phyloP scores from a whole-genome alignment of 2,113 vertebrate species.

The Sander vitreus region DNA sequence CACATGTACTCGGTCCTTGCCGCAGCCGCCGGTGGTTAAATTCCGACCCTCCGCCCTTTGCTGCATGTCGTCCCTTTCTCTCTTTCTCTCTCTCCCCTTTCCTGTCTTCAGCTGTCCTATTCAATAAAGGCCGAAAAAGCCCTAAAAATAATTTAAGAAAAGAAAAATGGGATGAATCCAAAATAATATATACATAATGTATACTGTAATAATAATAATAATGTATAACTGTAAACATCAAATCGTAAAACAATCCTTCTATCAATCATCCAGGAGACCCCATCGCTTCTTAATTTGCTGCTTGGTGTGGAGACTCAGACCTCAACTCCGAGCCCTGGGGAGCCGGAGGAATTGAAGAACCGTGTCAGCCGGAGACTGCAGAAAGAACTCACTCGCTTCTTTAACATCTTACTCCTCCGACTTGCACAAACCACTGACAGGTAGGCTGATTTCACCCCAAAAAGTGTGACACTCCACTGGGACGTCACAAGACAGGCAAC shows the following conservation, averaged over 20 bases:
- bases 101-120: too few relatives aligned
- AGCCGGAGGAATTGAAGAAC: constrained; percentile 82
- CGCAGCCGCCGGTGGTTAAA: too few relatives aligned
- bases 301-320: constrained; percentile 83
- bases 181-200: background rate
- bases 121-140: too few relatives aligned
- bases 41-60: too few relatives aligned
- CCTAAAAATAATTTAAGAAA: too few relatives aligned
- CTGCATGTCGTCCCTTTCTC: too few relatives aligned
- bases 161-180: background rate
- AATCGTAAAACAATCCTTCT: background rate
- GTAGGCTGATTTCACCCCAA: constrained; percentile 72
- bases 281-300: constrained; percentile 87
- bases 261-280: constrained; percentile 82
- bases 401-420: constrained; percentile 86
- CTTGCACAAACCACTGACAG: constrained; percentile 88
- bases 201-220: too few relatives aligned
- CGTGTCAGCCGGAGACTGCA: constrained; percentile 90
- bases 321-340: constrained; percentile 58
- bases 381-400: constrained; percentile 89
- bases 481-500: background rate
- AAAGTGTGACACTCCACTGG: background rate
- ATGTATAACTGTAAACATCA: background rate
- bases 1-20: too few relatives aligned
- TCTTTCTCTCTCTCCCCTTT: too few relatives aligned